Evolutionary conservation across 2,888 invertebrate genomes (phyloP).

Genomic region (Smittia sp.): DNA sequence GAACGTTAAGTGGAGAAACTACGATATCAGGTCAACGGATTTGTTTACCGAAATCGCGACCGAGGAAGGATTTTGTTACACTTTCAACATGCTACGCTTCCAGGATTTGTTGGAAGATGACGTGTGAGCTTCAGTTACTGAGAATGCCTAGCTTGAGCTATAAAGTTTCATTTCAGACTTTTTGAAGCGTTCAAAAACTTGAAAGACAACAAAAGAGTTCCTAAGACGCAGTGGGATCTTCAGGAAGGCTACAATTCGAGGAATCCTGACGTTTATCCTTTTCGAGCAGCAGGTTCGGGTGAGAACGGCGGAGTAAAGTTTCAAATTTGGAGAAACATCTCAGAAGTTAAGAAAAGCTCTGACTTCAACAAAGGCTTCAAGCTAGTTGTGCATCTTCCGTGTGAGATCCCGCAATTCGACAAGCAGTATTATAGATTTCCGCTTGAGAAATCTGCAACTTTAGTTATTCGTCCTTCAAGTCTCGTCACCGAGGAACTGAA

Average conservation of each 20-base stretch:
- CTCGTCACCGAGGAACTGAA: neutral
- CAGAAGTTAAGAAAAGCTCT: neutral
- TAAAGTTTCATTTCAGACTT: neutral
- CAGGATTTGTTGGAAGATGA: conserved; percentile 3
- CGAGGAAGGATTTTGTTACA: conserved; percentile 25
- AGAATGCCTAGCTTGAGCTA: neutral
- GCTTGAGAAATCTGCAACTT: conserved; percentile 23
- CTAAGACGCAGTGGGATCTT: neutral
- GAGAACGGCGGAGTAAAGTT: conserved; percentile 27
- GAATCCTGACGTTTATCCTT: neutral
- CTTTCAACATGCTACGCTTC: conserved; percentile 21
- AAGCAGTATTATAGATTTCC: conserved; percentile 21
- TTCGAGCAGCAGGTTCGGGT: conserved; percentile 5
- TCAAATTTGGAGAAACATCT: conserved; percentile 19
- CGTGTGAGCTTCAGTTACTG: conserved; percentile 3
- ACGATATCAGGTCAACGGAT: neutral
- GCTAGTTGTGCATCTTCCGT: conserved; percentile 24
- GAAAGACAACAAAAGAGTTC: neutral
- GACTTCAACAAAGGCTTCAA: conserved; percentile 21
- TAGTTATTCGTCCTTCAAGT: conserved; percentile 15
- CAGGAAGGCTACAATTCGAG: neutral
- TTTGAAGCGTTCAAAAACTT: conserved; percentile 15
- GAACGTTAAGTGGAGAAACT: conserved; percentile 5
- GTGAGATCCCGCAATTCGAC: conserved; percentile 22
- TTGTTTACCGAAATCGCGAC: neutral